Evolutionary conservation across 2,113 vertebrate species (phyloP), one percentile per base, ranked within the genome.

Genomic region (Felis chaus): DNA sequence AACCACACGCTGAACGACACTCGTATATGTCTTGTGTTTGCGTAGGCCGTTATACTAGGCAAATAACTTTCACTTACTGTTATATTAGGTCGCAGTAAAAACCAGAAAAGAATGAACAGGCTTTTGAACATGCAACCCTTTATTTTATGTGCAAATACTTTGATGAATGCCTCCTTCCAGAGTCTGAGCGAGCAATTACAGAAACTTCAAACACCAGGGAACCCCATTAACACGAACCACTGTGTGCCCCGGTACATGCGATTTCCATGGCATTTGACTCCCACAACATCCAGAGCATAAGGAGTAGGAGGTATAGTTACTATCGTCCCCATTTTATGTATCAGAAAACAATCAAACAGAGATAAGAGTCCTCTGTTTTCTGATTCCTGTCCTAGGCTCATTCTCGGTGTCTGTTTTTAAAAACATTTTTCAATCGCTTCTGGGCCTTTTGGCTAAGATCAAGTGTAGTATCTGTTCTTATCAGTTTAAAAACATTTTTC

Each of bases 21-120:
- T 79, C 45, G 78, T 65, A 19, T 81, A 55, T 50, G 83, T 31
- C 57, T 91, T 69, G 53, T 89, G 48, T 96, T 93, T 96, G 92
- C 86, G 90, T 81, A 95, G 97, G 63, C 39, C 15, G 66, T 96
- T 96, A 92, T 53, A 66, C 57, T 23, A 94, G 94, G 92, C 96
- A 95, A 96, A 57, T 92, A 89, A 87, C 94, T 97, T 92, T 91
- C 36, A 18, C 82, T 96, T 68, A 79, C 68, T 87, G 57, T 80
- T 96, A 87, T 95, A 96, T 93, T 86, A 89, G 73, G 78, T 69
- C 93, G 93, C 89, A 97, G 55, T 97, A 93, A 98, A 97, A 97
- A 86, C 82, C 92, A 93, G 91, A 84, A 93, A 93, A 93, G 90
- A 53, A 68, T 25, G 48, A 95, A 68, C 57, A 57, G 57, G 63